These are phyloP conservation scores for Idaea aversata DNA, from an alignment of 2,888 invertebrate genomes.

Conservation along the genomic window DNA sequence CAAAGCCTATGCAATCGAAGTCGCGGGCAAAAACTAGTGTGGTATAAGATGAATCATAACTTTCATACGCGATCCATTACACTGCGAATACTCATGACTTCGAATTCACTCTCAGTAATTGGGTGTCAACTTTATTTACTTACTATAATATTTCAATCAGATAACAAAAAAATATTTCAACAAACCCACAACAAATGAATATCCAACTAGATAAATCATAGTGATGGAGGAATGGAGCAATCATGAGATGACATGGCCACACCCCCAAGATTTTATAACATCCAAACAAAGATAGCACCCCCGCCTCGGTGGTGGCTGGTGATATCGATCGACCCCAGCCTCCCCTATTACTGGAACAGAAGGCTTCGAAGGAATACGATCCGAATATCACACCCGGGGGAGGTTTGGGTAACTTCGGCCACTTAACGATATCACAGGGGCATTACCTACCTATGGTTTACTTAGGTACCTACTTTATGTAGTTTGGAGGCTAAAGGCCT, in stretches of 20 bases:
- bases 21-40: no score
- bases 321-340: conserved; percentile 25
- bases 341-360: conserved; percentile 38
- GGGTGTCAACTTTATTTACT: neutral
- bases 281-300: conserved; percentile 66
- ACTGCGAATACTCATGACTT: no score
- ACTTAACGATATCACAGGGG: conserved; percentile 34
- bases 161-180: conserved; percentile 13
- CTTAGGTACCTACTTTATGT: neutral
- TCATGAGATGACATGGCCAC: conserved; percentile 52
- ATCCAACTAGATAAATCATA: conserved; percentile 46
- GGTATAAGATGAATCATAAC: no score
- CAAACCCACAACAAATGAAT: conserved; percentile 32
- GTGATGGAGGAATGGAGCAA: conserved; percentile 45
- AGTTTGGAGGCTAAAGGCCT: no score
- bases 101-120: no score
- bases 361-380: conserved; percentile 42
- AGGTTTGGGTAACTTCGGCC: conserved; percentile 39
- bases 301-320: conserved; percentile 15
- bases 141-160: neutral
- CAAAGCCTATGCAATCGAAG: no score
- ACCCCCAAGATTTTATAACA: conserved; percentile 73
- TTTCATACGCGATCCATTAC: no score
- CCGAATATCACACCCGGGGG: conserved; percentile 40
- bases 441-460: conserved; percentile 20